Evolutionary conservation across 2,797 vertebrate genomes (phyloP).

Genomic region (Percopsis omiscomaycus): DNA sequence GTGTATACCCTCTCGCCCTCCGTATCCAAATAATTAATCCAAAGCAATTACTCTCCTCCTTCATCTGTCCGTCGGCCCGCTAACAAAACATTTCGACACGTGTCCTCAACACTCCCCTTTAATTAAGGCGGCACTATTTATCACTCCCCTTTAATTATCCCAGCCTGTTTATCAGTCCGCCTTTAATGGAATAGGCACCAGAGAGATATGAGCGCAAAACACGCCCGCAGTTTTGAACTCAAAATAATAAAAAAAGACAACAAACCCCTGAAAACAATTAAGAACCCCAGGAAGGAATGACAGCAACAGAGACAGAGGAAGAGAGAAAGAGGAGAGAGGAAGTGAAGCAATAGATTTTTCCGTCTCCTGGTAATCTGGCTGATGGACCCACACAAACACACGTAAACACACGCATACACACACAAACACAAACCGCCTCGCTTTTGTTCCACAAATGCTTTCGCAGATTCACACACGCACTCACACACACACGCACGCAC

Average conservation of each 20-base stretch:
- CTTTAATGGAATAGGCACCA: conserved; percentile 82
- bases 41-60: conserved; percentile 86
- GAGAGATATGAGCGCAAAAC: conserved; percentile 77
- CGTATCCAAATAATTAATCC: conserved; percentile 86
- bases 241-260: conserved; percentile 48
- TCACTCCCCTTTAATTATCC: conserved; percentile 85
- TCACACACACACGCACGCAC: not conserved
- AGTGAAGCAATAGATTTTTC: conserved; percentile 67
- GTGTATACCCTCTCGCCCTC: conserved; percentile 75
- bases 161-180: conserved; percentile 81
- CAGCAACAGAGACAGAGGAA: conserved; percentile 52
- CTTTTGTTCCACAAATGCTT: not conserved
- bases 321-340: conserved; percentile 50
- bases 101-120: conserved; percentile 86
- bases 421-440: conserved; percentile 28
- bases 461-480: conserved; percentile 3
- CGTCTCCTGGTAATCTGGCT: conserved; percentile 65
- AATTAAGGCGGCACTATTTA: conserved; percentile 83
- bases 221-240: conserved; percentile 73
- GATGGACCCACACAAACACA: conserved; percentile 63
- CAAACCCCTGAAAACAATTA: conserved; percentile 69
- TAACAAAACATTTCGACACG: conserved; percentile 87
- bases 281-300: conserved; percentile 42
- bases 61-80: conserved; percentile 81
- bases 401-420: conserved; percentile 4